phyloP scores from a whole-genome alignment of 1,140 invertebrate genomes.

The Drosophila setifemur region DNA sequence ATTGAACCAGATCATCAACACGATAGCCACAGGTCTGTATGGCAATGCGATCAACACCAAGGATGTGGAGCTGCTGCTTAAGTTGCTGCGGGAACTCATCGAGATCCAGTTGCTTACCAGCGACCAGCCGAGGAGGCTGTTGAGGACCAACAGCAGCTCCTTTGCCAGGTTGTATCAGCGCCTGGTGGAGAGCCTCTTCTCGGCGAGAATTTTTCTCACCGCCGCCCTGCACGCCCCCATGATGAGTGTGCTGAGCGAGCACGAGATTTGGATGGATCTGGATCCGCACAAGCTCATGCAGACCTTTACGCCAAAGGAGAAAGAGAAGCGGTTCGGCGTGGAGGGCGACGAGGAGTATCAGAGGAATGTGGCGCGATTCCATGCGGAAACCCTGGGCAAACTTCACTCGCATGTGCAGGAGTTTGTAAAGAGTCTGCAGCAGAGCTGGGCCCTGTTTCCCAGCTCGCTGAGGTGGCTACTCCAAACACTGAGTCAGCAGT shows the following conservation, averaged over 20 bases:
- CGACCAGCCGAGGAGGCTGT: constrained; percentile 91
- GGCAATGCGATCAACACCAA: constrained; percentile 90
- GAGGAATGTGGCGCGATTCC: constrained; percentile 89
- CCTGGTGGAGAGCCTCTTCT: constrained; percentile 95
- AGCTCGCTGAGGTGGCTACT: constrained; percentile 91
- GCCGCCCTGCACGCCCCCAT: constrained; percentile 95
- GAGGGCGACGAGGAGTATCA: constrained; percentile 85
- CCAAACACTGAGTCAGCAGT: constrained; percentile 88
- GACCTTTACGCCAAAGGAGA: constrained; percentile 76
- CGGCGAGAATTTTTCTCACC: constrained; percentile 95
- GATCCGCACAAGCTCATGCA: constrained; percentile 93
- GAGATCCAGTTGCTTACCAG: constrained; percentile 91
- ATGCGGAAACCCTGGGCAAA: constrained; percentile 90
- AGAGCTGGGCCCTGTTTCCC: constrained; percentile 96
- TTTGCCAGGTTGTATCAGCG: constrained; percentile 95
- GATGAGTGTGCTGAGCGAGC: constrained; percentile 95
- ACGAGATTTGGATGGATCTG: constrained; percentile 95
- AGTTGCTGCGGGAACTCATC: constrained; percentile 91
- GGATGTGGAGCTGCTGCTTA: constrained; percentile 91
- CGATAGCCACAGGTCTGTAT: constrained; percentile 92
- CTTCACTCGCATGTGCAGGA: constrained; percentile 89
- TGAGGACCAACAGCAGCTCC: constrained; percentile 93
- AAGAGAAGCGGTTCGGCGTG: constrained; percentile 87
- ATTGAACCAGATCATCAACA: constrained; percentile 87
- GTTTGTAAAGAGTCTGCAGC: constrained; percentile 93